Evolutionary conservation across 2,113 vertebrate genomes (phyloP).

Genomic region (Echinops telfairi): DNA sequence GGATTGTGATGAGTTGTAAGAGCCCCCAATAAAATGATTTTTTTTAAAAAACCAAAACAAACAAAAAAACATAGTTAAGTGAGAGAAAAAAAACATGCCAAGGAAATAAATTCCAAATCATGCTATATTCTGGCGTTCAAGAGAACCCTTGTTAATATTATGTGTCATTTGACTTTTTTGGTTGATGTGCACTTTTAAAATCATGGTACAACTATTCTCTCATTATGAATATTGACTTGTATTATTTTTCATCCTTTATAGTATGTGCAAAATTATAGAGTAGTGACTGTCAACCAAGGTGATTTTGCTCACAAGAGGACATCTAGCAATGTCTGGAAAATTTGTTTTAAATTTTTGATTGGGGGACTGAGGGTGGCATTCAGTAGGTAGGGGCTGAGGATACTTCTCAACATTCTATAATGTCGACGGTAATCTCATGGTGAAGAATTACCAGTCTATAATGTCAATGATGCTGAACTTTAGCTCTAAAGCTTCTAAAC

Average conservation of each 20-base stretch:
- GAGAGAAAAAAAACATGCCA: conserved; percentile 7
- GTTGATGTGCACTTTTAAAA: not conserved
- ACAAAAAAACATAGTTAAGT: no score
- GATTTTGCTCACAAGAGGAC: not conserved
- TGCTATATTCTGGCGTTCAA: not conserved
- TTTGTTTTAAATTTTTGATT: not conserved
- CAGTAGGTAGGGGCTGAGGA: not conserved
- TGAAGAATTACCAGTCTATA: not conserved
- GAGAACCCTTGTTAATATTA: not conserved
- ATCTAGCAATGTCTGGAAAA: not conserved
- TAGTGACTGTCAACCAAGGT: not conserved
- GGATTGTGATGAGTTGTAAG: no score
- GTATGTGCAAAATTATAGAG: not conserved
- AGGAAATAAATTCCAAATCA: not conserved
- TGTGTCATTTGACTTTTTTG: not conserved
- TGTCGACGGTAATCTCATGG: not conserved
- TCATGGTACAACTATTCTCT: not conserved
- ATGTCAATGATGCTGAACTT: not conserved
- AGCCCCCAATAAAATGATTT: no score
- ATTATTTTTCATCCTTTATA: conserved; percentile 19
- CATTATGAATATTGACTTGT: not conserved
- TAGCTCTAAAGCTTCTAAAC: not conserved
- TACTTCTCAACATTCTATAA: not conserved
- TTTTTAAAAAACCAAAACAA: no score
- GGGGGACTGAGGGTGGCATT: not conserved